These are phyloP conservation scores for Montifringilla adamsi DNA, from an alignment of 2,113 vertebrate species.

Conservation along the genomic window DNA sequence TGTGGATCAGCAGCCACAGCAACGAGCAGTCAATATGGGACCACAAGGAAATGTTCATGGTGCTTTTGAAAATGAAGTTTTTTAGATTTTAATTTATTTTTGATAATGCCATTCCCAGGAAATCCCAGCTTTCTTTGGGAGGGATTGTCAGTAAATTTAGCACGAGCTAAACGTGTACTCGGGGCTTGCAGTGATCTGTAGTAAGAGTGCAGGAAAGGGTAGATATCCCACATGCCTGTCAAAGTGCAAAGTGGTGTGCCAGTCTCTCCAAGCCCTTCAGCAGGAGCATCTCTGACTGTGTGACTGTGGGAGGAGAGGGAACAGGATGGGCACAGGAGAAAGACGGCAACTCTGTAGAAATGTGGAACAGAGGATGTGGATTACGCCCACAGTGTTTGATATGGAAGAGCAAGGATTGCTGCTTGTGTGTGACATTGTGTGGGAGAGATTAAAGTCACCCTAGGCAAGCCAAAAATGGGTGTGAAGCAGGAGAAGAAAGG, in stretches of 20 bases:
- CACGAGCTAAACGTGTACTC: not conserved
- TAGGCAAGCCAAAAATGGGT: not conserved
- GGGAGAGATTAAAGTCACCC: slow-evolving; percentile 14
- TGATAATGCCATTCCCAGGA: not conserved
- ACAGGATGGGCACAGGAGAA: not conserved
- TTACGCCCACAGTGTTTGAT: not conserved
- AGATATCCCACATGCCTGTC: not conserved
- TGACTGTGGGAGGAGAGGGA: not conserved
- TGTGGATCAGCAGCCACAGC: not conserved
- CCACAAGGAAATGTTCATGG: not conserved
- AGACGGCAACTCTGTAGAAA: not conserved
- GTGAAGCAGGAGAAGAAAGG: not conserved
- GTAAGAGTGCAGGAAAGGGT: not conserved
- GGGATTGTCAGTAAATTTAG: not conserved
- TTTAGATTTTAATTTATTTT: not conserved
- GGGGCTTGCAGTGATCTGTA: not conserved
- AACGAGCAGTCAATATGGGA: not conserved
- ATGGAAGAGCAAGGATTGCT: not conserved
- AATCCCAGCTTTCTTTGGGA: not conserved
- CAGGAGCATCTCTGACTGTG: not conserved
- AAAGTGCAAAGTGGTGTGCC: not conserved
- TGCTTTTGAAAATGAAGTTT: not conserved
- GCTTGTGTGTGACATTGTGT: not conserved
- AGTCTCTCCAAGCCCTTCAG: not conserved
- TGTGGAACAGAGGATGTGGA: not conserved